Conservation (phyloP, 1,140 invertebrate species). For the Zaprionus nigranus region DNA sequence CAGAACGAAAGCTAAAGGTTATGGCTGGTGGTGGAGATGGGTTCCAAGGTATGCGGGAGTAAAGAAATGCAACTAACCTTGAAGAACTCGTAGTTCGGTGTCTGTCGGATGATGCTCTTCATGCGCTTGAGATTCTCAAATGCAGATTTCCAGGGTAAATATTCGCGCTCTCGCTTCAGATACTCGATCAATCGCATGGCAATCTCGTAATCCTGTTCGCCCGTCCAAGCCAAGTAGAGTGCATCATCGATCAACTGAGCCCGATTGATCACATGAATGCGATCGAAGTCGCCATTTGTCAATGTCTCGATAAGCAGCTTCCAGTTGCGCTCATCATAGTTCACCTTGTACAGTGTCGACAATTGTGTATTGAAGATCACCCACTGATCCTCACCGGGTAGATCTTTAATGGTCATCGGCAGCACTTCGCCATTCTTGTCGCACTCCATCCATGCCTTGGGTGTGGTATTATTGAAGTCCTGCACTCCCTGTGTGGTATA, state of each 20-base stretch:
- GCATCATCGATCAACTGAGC: constrained; percentile 93
- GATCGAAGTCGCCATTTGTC: constrained; percentile 85
- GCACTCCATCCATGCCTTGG: constrained; percentile 87
- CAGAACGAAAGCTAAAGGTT: constrained; percentile 55
- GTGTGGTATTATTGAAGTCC: constrained; percentile 88
- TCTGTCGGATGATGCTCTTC: constrained; percentile 85
- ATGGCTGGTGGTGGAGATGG: not conserved
- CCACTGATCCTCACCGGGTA: constrained; percentile 85
- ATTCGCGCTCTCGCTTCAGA: constrained; percentile 87
- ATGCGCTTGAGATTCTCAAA: constrained; percentile 86
- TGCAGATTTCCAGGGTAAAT: constrained; percentile 89
- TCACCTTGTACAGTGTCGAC: constrained; percentile 90
- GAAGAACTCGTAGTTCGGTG: constrained; percentile 86
- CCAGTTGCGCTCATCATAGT: constrained; percentile 91
- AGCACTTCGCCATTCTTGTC: constrained; percentile 56
- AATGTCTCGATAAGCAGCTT: constrained; percentile 87
- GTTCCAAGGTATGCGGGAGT: not conserved
- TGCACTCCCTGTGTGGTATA: constrained; percentile 88
- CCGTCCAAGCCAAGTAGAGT: constrained; percentile 90
- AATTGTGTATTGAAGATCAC: constrained; percentile 88
- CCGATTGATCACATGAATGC: constrained; percentile 89
- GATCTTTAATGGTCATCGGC: constrained; percentile 70
- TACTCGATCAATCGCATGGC: constrained; percentile 88
- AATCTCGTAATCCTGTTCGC: constrained; percentile 88
- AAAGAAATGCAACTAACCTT: constrained; percentile 80